Base-by-base conservation (phyloP, 2,888 invertebrate genomes). In the Drosophila prostipennis region DNA sequence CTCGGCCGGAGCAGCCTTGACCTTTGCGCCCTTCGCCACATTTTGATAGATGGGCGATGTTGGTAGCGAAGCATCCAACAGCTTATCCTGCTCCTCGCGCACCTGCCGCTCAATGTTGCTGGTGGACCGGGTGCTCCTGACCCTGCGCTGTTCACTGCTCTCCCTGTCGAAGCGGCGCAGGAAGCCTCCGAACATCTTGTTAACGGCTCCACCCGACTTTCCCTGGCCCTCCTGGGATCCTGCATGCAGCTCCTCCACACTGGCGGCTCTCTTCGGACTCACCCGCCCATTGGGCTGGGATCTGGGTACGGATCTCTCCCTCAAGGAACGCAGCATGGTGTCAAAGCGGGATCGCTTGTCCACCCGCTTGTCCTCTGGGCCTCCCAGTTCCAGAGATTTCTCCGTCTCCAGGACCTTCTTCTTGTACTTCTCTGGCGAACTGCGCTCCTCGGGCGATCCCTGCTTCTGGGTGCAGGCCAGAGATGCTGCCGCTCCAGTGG, bases 111-210 rank as follows among this genome's bases (percentile, higher is more conserved):
- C 91, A 56, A 91, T 91, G 63, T 91, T 91, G 65, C 91, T 92
- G 10, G 90, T 90, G 10, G 92, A 92, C 8, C 91, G 90, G 0
- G 91, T 89, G 67, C 78, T 91, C 19, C 90, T 84, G 2, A 92
- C 89, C 2, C 89, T 87, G 8, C 86, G 76, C 54, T 91, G 89
- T 81, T 92, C 92, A 32, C 74, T 81, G 67, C 93, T 93, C 79
- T 94, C 93, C 54, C 95, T 93, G 91, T 96, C 94, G 90, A 94
- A 94, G 91, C 95, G 96, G 78, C 95, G 95, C 79, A 97, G 96
- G 3, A 96, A 92, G 0, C 96, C 96, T 0, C 96, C 96, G 63
- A 97, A 91, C 46, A 97, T 96, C 82, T 94, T 94, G 89, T 95
- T 95, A 0, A 96, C 96, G 3, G 95, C 95, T 11, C 88, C 74